Evolutionary conservation across 2,113 vertebrate genomes (phyloP).

Genomic region (Actenoides hombroni): DNA sequence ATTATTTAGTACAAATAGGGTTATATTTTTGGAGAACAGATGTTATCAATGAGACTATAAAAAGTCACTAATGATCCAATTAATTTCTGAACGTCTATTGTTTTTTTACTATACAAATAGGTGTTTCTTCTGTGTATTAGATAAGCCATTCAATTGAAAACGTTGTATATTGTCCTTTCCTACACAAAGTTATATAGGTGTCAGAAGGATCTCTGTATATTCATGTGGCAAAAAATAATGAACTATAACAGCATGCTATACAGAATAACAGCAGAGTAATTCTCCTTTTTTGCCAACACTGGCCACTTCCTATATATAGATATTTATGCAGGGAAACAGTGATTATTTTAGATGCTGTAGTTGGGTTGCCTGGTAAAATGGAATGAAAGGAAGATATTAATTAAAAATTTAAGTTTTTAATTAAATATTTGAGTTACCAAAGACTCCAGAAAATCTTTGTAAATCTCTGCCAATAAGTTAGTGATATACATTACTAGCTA

Average conservation of each 20-base stretch:
- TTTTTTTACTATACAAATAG: neutral
- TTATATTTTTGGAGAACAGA: neutral
- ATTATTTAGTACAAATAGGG: neutral
- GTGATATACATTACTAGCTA: neutral
- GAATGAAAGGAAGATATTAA: neutral
- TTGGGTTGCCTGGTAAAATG: neutral
- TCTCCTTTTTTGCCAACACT: neutral
- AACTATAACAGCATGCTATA: neutral
- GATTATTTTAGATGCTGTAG: neutral
- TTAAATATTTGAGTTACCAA: neutral
- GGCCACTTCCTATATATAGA: neutral
- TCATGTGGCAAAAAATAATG: neutral
- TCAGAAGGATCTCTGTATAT: neutral
- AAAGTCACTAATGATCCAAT: neutral
- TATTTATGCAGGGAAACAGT: neutral
- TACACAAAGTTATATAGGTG: neutral
- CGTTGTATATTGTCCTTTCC: neutral
- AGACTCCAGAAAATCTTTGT: neutral
- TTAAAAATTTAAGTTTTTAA: neutral
- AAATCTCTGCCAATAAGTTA: neutral
- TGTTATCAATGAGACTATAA: neutral
- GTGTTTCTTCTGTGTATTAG: neutral
- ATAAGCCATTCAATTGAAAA: neutral
- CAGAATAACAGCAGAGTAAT: neutral
- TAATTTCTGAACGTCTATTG: neutral